Conservation (phyloP, 2,113 vertebrate genomes). For the Anseranas semipalmata region DNA sequence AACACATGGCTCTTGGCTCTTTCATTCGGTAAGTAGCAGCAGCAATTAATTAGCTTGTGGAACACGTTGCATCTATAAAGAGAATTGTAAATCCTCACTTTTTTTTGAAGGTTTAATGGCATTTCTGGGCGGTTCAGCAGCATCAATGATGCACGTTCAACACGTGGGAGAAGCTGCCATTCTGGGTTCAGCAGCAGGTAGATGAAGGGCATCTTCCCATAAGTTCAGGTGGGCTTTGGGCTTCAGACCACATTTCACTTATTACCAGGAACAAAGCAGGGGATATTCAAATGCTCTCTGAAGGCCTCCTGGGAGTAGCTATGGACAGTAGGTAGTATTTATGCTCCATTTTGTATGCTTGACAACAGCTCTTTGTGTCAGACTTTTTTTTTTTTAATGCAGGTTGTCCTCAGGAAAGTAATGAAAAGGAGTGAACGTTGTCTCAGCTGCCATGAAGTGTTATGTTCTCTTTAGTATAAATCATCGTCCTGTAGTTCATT, state of each 20-base stretch:
- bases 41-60: slow-evolving; percentile 31
- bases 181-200: neutral
- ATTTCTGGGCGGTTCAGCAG: neutral
- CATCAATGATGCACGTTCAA: neutral
- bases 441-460: slow-evolving; percentile 32
- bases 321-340: neutral
- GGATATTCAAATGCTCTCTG: neutral
- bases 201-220: neutral
- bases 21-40: neutral
- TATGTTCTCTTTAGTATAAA: slow-evolving; percentile 13
- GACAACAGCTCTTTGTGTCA: slow-evolving; percentile 45
- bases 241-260: neutral
- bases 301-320: slow-evolving; percentile 22
- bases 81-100: neutral
- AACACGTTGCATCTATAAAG: neutral
- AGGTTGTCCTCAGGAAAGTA: slow-evolving; percentile 30
- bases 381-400: neutral
- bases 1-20: slow-evolving; percentile 31
- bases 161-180: neutral
- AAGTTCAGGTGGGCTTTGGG: neutral
- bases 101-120: neutral
- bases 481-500: slow-evolving; percentile 53
- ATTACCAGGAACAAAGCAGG: neutral
- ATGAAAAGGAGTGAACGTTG: slow-evolving; percentile 20
- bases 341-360: slow-evolving; percentile 43